Conservation (phyloP, 2,113 vertebrate species). For the Mobula birostris region DNA sequence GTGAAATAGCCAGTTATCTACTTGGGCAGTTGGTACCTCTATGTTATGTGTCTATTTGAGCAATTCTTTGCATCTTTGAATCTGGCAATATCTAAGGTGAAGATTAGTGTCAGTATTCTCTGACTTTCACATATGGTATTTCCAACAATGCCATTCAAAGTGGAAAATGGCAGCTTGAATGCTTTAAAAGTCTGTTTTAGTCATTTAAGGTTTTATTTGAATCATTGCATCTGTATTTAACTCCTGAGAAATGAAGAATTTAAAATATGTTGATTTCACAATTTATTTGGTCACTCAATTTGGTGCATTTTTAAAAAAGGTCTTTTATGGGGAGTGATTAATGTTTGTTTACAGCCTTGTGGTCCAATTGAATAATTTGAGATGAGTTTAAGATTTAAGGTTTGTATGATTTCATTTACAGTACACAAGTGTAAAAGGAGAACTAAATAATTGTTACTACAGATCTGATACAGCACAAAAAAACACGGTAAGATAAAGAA, state of each 20-base stretch:
- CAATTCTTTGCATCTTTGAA: not conserved
- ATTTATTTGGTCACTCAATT: not conserved
- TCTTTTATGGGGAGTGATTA: not conserved
- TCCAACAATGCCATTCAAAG: not conserved
- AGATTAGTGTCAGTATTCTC: not conserved
- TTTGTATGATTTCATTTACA: not conserved
- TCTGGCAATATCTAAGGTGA: not conserved
- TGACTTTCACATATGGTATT: not conserved
- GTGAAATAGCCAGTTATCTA: not conserved
- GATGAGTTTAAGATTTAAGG: not conserved
- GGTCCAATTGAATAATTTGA: not conserved
- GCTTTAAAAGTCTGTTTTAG: not conserved
- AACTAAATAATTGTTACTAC: no score
- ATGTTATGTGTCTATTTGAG: not conserved
- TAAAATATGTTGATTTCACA: not conserved
- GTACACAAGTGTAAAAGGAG: no score
- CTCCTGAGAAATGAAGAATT: not conserved
- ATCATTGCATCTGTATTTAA: constrained; percentile 9
- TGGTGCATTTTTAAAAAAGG: no score
- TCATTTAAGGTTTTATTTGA: constrained; percentile 8
- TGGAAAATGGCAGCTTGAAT: not conserved
- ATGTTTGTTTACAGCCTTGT: not conserved
- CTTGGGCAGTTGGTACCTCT: not conserved
- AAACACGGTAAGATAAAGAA: no score
- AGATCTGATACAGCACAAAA: no score